Conservation (phyloP, 2,888 invertebrate genomes). For the Hololepta plana region DNA sequence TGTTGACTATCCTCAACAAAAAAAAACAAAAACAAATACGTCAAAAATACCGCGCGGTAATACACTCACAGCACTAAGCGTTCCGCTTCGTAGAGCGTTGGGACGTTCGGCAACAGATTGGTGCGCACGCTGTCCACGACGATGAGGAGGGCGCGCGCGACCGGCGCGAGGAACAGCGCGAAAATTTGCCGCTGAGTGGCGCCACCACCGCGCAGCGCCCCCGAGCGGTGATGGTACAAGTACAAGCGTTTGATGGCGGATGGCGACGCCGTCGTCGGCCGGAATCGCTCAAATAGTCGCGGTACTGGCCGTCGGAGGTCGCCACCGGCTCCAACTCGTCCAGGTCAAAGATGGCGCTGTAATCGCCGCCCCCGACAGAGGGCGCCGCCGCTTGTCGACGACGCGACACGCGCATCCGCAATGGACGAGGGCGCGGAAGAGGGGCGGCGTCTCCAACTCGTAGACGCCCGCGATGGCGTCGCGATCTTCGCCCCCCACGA, state of each 20-base stretch:
- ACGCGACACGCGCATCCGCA: slow-evolving; percentile 75
- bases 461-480: slow-evolving; percentile 97
- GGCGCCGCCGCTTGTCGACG: too few species aligned
- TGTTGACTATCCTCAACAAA: too few species aligned
- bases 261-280: too few species aligned
- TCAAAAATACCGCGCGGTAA: too few species aligned
- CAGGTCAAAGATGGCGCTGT: slow-evolving; percentile 59
- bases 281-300: too few species aligned
- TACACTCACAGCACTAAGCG: slow-evolving; percentile 50
- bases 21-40: too few species aligned
- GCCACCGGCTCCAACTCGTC: slow-evolving; percentile 67
- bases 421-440: slow-evolving; percentile 70
- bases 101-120: slow-evolving; percentile 87
- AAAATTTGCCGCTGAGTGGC: slow-evolving; percentile 74
- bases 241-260: slow-evolving; percentile 57
- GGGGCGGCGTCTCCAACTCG: slow-evolving; percentile 84
- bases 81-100: slow-evolving; percentile 61
- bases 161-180: slow-evolving; percentile 69
- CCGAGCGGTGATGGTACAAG: slow-evolving; percentile 70
- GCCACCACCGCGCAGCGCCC: too few species aligned
- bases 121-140: slow-evolving; percentile 75
- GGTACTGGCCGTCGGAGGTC: too few species aligned
- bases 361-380: too few species aligned
- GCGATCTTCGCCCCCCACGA: too few species aligned
- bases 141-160: slow-evolving; percentile 59